Percentiles rank a stretch among this genome's conserved stretches.
Evolutionary conservation across 1,140 invertebrate species (phyloP).

Genomic region (Oryctes rhinoceros): DNA sequence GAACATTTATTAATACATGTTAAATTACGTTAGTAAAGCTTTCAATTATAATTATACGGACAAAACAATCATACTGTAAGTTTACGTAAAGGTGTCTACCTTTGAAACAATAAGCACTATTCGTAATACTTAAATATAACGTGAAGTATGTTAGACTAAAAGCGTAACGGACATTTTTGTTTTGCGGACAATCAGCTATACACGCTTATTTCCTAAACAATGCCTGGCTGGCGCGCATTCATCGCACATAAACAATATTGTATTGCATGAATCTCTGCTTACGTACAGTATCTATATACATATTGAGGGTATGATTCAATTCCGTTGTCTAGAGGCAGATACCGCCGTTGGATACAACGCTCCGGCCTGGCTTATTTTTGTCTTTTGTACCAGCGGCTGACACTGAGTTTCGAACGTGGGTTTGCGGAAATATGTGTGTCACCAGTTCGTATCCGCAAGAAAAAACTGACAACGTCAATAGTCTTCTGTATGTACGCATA

Average conservation of each 20-base stretch:
- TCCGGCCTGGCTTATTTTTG: background rate
- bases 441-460: background rate
- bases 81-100: too few species aligned
- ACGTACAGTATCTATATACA: conserved; percentile 1
- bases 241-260: conserved; percentile 3
- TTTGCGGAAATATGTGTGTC: background rate
- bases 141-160: too few species aligned
- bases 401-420: background rate
- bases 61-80: too few species aligned
- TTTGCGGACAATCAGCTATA: background rate
- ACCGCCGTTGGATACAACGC: background rate
- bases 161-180: background rate
- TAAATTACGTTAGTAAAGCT: too few species aligned
- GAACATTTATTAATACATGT: too few species aligned
- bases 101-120: too few species aligned
- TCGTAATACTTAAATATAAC: too few species aligned
- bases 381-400: background rate
- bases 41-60: too few species aligned
- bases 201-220: background rate
- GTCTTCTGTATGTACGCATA: background rate
- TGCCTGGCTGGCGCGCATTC: background rate
- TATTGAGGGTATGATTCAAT: background rate
- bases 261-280: background rate
- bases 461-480: background rate
- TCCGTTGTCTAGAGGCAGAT: background rate